Evolutionary conservation across 1,140 invertebrate genomes (phyloP), one percentile per base, ranked within the genome.

Genomic region (Whitmania pigra): DNA sequence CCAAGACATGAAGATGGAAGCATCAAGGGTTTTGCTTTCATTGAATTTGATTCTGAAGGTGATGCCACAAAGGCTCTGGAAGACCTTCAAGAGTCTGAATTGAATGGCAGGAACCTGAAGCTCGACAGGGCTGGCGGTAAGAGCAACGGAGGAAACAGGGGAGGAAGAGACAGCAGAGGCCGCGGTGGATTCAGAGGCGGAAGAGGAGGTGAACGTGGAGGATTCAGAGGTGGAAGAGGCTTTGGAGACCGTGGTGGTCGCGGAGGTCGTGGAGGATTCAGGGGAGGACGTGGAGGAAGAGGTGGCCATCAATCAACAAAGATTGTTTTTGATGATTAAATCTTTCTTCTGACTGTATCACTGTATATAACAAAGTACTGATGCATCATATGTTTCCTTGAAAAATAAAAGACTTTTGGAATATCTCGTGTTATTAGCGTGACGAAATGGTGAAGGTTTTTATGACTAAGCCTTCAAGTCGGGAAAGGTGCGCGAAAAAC

Each of bases 1-100:
- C 57, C 57, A 25, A 13, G 57, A 63, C 22, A 63, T n/a, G 57
- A 63, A 7, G 57, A 63, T 63, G 57, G 57, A 63, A 63, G 29
- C 22, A 63, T 63, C 29, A 63, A 63, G 20, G 57, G 57, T 13
- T 63, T 63, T 63, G 57, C 57, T 13, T 63, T 63, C 29, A 31
- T 63, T n/a, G 57, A 63, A 20, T 63, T 63, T 31, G 29, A 63
- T 31, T 25, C 57, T 63, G 57, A 63, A 17, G 57, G 6, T 13
- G 57, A 63, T 25, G 57, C 57, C 22, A 13, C 29, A 13, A 63
- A 63, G 29, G 57, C 57, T n/a, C 57, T 63, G 11, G 20, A 13
- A 18, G 57, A 63, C 22, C 29, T 63, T 31, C 22, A 31, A n/a
- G 57, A 63, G 29, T 22, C 57, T n/a, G 57, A 63, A 25, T 63